Conservation (phyloP, 2,113 vertebrate genomes). For the Microtus oregoni region DNA sequence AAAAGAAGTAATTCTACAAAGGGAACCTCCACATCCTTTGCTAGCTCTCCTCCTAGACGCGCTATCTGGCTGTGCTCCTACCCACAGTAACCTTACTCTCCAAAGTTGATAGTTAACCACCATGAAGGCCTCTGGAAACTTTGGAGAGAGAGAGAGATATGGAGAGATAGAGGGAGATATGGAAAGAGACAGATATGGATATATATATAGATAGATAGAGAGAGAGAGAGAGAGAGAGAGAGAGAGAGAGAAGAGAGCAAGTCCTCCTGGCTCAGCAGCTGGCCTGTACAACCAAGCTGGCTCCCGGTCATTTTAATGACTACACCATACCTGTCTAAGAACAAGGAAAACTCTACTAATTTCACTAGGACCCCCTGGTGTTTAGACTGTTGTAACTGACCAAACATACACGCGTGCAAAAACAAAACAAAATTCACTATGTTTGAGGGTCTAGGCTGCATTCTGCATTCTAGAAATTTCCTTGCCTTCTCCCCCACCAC, state of each 20-base stretch:
- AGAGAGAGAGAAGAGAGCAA: no score
- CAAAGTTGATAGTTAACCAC: neutral
- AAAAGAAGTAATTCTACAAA: neutral
- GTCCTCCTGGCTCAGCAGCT: neutral
- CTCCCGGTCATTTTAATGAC: neutral
- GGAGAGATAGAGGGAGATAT: no score
- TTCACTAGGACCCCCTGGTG: neutral
- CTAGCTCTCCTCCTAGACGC: neutral
- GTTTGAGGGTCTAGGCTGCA: neutral
- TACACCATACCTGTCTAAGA: neutral
- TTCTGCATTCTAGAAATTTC: neutral
- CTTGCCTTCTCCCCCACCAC: neutral
- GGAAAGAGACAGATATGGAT: no score
- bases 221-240: no score
- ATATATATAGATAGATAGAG: no score
- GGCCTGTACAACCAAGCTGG: neutral
- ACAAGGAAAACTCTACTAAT: neutral
- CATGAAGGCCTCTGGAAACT: neutral
- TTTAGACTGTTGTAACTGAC: neutral
- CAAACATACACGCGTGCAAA: neutral
- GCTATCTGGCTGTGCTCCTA: neutral
- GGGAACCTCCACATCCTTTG: neutral
- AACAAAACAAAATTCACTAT: neutral
- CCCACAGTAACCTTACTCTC: neutral
- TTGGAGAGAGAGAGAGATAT: no score